These are phyloP conservation scores for Hyles lineata DNA, from an alignment of 2,888 invertebrate genomes.

Conservation along the genomic window DNA sequence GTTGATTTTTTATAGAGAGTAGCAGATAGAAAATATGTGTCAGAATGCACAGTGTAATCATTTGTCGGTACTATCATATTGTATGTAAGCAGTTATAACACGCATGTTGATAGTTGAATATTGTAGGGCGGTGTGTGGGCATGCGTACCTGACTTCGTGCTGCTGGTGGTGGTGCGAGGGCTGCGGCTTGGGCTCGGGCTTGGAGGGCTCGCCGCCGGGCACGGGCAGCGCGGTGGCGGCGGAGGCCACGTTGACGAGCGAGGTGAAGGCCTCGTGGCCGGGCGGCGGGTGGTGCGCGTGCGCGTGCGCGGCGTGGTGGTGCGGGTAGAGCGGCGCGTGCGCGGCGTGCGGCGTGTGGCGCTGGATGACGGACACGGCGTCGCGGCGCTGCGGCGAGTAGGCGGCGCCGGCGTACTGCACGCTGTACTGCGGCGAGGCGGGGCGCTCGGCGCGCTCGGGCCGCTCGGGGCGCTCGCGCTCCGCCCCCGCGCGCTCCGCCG, in stretches of 20 bases:
- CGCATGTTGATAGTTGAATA: too few relatives aligned
- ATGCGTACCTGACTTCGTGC: constrained; percentile 40
- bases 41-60: too few relatives aligned
- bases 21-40: too few relatives aligned
- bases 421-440: constrained; percentile 57
- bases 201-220: constrained; percentile 83
- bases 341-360: constrained; percentile 72
- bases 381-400: constrained; percentile 44
- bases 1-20: too few relatives aligned
- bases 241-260: constrained; percentile 95
- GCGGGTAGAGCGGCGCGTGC: constrained; percentile 63
- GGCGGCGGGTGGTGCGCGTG: constrained; percentile 36
- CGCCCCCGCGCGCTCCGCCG: constrained; percentile 54
- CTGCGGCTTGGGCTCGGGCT: constrained; percentile 56
- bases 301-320: constrained; percentile 46
- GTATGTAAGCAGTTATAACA: too few relatives aligned
- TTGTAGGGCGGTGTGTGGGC: background rate
- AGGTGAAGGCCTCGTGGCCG: constrained; percentile 94
- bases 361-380: constrained; percentile 68
- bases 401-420: constrained; percentile 63
- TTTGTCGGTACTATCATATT: too few relatives aligned
- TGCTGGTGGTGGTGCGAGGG: constrained; percentile 63
- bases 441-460: constrained; percentile 45
- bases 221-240: constrained; percentile 95
- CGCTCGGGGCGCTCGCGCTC: constrained; percentile 55